A percentile compares a stretch with the other conserved stretches of the same genome.
phyloP scores from a whole-genome alignment of 2,797 vertebrate species.

The Rhinophrynus dorsalis region DNA sequence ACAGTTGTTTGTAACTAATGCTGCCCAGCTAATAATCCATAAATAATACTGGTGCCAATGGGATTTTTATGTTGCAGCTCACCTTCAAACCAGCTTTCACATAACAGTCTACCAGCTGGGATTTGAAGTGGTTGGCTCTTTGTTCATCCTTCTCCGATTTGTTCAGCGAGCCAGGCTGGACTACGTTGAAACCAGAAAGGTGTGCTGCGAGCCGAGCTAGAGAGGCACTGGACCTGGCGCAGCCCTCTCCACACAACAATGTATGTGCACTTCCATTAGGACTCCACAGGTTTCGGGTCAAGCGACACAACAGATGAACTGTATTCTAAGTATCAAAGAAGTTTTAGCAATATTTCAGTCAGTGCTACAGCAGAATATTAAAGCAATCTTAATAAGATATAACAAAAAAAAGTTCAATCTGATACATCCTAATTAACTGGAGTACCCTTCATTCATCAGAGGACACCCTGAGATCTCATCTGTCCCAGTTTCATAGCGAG shows the following conservation, averaged over 20 bases:
- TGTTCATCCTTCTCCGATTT: constrained; percentile 11
- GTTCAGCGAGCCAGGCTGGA: constrained; percentile 16
- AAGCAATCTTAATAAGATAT: too few relatives aligned
- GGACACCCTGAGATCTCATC: too few relatives aligned
- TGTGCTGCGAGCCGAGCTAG: constrained; percentile 42
- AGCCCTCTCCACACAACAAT: constrained; percentile 47
- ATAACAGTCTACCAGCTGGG: constrained; percentile 38
- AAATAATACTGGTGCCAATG: too few relatives aligned
- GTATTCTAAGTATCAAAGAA: constrained; percentile 22
- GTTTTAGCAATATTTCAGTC: not conserved
- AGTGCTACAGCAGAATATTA: too few relatives aligned
- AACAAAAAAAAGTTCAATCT: too few relatives aligned
- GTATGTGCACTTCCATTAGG: constrained; percentile 34
- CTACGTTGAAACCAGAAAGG: constrained; percentile 27
- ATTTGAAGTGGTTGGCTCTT: constrained; percentile 7
- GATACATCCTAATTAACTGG: too few relatives aligned
- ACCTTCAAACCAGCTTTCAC: constrained; percentile 44
- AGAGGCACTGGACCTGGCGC: constrained; percentile 10
- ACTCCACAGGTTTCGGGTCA: constrained; percentile 37
- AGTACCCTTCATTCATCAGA: too few relatives aligned
- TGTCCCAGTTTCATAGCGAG: too few relatives aligned
- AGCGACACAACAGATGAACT: constrained; percentile 32
- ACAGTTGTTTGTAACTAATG: too few relatives aligned
- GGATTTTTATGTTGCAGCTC: not conserved
- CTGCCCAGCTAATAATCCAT: too few relatives aligned